Percentiles rank a stretch among this genome's conserved stretches.
phyloP scores from a whole-genome alignment of 2,113 vertebrate species.

The Nematolebias whitei region DNA sequence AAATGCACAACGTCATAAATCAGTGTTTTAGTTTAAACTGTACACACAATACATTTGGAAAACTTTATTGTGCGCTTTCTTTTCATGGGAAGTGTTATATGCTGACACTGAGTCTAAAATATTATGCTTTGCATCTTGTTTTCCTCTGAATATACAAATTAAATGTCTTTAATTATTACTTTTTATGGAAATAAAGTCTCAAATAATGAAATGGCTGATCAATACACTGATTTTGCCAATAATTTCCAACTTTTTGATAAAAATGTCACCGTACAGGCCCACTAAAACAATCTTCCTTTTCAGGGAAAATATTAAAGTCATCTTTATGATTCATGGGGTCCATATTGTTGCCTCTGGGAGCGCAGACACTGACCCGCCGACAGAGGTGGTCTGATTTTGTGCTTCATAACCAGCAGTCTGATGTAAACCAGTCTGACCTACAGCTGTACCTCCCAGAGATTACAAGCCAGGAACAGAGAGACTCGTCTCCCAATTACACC shows the following conservation, averaged over 20 bases:
- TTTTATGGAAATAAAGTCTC: background rate
- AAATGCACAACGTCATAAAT: no score
- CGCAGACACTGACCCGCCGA: constrained; percentile 35
- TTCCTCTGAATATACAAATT: background rate
- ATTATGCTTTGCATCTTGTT: no score
- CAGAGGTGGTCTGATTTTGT: constrained; percentile 52
- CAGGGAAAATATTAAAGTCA: constrained; percentile 8
- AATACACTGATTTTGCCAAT: background rate
- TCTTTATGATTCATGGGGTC: constrained; percentile 11
- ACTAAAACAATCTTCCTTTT: background rate
- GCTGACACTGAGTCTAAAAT: no score
- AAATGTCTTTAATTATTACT: background rate
- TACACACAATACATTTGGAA: no score
- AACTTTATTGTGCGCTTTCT: background rate
- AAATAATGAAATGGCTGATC: no score
- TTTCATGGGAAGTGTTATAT: background rate
- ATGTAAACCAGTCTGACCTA: constrained; percentile 72
- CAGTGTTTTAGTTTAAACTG: no score
- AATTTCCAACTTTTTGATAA: background rate
- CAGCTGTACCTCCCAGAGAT: constrained; percentile 67
- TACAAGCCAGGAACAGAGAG: constrained; percentile 60
- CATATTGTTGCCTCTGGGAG: constrained; percentile 8
- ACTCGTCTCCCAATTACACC: constrained; percentile 67
- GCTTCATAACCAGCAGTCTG: constrained; percentile 45
- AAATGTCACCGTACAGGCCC: background rate